Base-by-base conservation (phyloP, 2,888 invertebrate species). In the Parochlus steinenii region DNA sequence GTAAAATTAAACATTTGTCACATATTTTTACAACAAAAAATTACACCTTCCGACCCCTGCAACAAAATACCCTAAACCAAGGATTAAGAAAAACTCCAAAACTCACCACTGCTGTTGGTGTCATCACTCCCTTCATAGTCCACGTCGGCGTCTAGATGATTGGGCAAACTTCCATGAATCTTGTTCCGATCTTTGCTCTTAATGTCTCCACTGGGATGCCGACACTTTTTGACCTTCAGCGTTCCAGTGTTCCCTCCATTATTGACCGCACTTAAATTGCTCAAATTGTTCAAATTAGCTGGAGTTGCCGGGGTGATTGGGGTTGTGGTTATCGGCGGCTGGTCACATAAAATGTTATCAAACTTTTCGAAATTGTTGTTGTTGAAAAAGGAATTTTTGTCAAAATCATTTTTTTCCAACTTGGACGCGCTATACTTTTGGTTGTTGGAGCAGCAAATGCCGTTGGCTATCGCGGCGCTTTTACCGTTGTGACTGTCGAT, bases 81-180 rank as follows among this genome's bases (percentile, higher is more conserved):
- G n/a, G n/a, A n/a, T n/a, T n/a, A n/a, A 11, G 12, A 10, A 28
- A 14, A 15, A 10, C 15, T 28, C 10, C 16, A 14, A 30, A 30
- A 34, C 34, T 34, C 16, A 34, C 34, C 24, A 23, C 28, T 34
- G 18, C 34, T 34, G 24, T 23, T 22, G 19, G 24, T 23, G 23
- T 37, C 29, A 28, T 33, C 15, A 28, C 36, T 29, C 37, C 33
- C 38, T 24, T 36, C 35, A 28, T 31, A 34, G 24, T 32, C 33
- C 26, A 36, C 34, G 39, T 44, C 45, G 11, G 38, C 31, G 39
- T 45, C 45, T 33, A 45, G 39, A 39, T 45, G 42, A 41, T 44
- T 45, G 19, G 45, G 45, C 25, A 45, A 34, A 40, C 44, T 44
- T 18, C 44, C 45, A 39, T 42, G 42, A 32, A 45, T 41, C 37